Evolutionary conservation across 2,113 vertebrate genomes (phyloP), one percentile per base, ranked within the genome.

Genomic region (Peromyscus leucopus): DNA sequence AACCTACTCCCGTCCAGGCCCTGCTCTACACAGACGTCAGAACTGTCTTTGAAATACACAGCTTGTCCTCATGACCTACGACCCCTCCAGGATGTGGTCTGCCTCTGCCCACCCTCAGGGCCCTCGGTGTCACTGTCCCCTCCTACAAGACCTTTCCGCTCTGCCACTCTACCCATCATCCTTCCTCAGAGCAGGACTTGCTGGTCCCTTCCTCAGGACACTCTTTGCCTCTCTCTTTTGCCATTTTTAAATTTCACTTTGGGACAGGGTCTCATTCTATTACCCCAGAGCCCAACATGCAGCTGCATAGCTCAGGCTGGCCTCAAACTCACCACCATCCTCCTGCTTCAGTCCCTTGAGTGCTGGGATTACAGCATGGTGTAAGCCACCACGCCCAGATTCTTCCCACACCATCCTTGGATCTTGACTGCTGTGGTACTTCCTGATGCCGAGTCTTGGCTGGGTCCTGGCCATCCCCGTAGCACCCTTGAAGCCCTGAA

Each of bases 121-220:
- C 59, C 17, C 59, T 46, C 0, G 0, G 13, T n/a, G 55, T 51
- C 90, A 21, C 71, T 31, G 39, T 57, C 15, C 2, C 72, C 21
- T 33, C 82, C 28, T 22, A 19, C 3, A 3, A 5, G 46, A 67
- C 39, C 22, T 31, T 48, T 8, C 11, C 65, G 48, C 57, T 13
- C n/a, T 46, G 61, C 31, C 31, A 1, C 7, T 10, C 6, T 17
- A 0, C 7, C 7, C 2, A 2, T 65, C 16, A 33, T n/a, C 28
- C 11, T 2, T 19, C 22, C 39, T 5, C 19, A 13, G 80, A 55
- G 17, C 17, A 39, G 28, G 2, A 36, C 5, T 0, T 39, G 65
- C 65, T 59, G n/a, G 8, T 28, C 65, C 36, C n/a, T 85, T 26
- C 2, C 10, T 3, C 17, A 7, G 7, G 9, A 3, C 5, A 15